Conservation (phyloP, 2,113 vertebrate genomes). For the Brachirus orientalis region DNA sequence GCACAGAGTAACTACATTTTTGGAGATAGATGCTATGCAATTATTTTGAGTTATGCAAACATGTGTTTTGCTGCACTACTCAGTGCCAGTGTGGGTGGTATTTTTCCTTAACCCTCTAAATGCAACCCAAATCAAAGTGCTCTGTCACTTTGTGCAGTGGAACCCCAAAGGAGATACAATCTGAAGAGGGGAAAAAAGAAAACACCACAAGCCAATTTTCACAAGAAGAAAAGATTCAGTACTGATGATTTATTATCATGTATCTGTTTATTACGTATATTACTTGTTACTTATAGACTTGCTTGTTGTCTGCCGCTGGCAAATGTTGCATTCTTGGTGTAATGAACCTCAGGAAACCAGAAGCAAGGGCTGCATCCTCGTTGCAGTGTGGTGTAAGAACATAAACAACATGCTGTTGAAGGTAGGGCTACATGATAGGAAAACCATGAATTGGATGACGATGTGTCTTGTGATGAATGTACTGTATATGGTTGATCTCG, state of each 20-base stretch:
- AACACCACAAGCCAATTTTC: slow-evolving; percentile 16
- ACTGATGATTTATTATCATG: slow-evolving; percentile 38
- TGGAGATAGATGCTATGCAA: slow-evolving; percentile 35
- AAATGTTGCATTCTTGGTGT: slow-evolving; percentile 21
- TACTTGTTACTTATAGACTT: slow-evolving; percentile 13
- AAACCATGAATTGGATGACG: no score
- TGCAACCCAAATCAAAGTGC: slow-evolving; percentile 41
- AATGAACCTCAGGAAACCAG: slow-evolving; percentile 34
- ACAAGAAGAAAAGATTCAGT: slow-evolving; percentile 19
- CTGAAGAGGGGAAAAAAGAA: slow-evolving; percentile 25
- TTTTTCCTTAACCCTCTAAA: slow-evolving; percentile 19
- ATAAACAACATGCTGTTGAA: not conserved
- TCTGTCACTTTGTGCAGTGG: slow-evolving; percentile 20
- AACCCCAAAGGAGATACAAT: slow-evolving; percentile 31
- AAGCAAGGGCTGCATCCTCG: slow-evolving; percentile 1
- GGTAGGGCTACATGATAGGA: no score
- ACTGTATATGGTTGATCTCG: no score
- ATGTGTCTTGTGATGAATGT: no score
- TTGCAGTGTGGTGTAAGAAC: not conserved
- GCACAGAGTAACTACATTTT: slow-evolving; percentile 38
- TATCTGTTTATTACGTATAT: slow-evolving; percentile 22
- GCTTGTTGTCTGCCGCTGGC: not conserved
- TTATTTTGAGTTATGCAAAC: slow-evolving; percentile 61
- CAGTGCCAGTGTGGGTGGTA: slow-evolving; percentile 27
- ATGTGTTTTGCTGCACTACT: slow-evolving; percentile 47